These are phyloP conservation scores for Tinea semifulvella DNA, from an alignment of 2,888 invertebrate species.

Conservation along the genomic window DNA sequence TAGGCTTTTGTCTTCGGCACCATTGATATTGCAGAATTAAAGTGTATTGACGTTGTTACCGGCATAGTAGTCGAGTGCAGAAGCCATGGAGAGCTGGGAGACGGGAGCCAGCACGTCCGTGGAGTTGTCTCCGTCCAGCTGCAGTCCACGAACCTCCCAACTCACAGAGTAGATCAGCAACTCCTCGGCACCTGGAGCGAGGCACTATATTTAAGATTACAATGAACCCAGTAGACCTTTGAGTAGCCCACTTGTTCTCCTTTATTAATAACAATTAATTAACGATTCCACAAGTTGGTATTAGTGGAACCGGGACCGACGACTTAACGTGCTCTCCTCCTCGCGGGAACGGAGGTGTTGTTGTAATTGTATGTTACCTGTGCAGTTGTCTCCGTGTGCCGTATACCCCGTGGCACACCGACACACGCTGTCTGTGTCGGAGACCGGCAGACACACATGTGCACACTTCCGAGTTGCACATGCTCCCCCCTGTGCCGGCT, in stretches of 20 bases:
- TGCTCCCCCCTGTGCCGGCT: constrained; percentile 64
- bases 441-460: constrained; percentile 78
- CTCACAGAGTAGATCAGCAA: constrained; percentile 80
- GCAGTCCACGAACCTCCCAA: constrained; percentile 78
- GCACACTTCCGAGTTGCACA: constrained; percentile 65
- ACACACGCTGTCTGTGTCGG: constrained; percentile 66
- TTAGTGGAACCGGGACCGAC: too few species aligned
- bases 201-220: too few species aligned
- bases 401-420: constrained; percentile 76
- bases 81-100: constrained; percentile 78
- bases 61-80: constrained; percentile 77
- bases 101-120: constrained; percentile 72
- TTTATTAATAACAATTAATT: too few species aligned
- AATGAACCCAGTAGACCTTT: too few species aligned
- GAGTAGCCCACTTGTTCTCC: too few species aligned
- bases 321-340: too few species aligned
- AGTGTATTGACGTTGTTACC: too few species aligned
- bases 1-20: too few species aligned
- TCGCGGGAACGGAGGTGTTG: too few species aligned
- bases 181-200: constrained; percentile 68
- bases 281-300: too few species aligned
- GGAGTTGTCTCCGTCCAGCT: constrained; percentile 43
- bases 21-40: too few species aligned
- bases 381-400: constrained; percentile 27
- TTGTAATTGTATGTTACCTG: neutral